These are phyloP conservation scores for Margarornis squamiger DNA, from an alignment of 2,797 vertebrate genomes.

Conservation along the genomic window DNA sequence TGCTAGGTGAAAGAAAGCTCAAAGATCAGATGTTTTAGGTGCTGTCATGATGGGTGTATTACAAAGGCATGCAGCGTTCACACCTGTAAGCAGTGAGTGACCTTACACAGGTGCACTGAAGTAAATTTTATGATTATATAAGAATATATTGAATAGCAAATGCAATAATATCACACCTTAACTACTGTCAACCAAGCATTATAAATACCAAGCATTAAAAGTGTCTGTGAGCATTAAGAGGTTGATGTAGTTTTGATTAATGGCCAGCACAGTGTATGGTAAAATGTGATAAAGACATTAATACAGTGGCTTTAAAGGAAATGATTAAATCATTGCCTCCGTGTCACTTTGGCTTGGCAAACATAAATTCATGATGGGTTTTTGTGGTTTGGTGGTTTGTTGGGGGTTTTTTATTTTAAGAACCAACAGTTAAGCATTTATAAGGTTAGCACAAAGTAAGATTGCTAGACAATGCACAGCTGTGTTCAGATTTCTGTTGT, in stretches of 20 bases:
- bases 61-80: fast-evolving
- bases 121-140: not conserved
- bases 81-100: not conserved
- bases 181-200: not conserved
- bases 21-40: not conserved
- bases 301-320: not conserved
- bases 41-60: not conserved
- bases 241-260: not conserved
- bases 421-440: not conserved
- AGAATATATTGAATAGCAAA: not conserved
- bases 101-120: not conserved
- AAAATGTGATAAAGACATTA: not conserved
- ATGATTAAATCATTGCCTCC: not conserved
- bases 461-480: not conserved
- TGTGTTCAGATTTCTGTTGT: not conserved
- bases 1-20: not conserved
- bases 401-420: not conserved
- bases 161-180: not conserved
- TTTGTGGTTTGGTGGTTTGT: not conserved
- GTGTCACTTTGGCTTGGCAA: not conserved
- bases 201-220: not conserved
- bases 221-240: not conserved
- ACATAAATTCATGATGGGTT: not conserved
- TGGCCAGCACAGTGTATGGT: not conserved
- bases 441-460: not conserved